phyloP scores from a whole-genome alignment of 2,888 invertebrate species.

The Ganaspis brasiliensis region DNA sequence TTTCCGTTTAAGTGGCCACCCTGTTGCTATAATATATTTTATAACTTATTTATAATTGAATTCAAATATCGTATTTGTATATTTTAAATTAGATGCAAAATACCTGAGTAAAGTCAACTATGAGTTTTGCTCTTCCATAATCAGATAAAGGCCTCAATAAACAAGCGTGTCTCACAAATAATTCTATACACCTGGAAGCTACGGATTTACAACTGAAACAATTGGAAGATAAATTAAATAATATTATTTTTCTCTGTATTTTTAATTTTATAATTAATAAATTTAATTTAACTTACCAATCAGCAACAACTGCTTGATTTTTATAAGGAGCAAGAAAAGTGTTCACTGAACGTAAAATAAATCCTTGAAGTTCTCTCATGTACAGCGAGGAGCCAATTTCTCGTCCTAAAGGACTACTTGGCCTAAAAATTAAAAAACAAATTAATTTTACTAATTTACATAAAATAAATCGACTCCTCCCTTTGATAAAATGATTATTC shows the following conservation, averaged over 20 bases:
- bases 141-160: conserved; percentile 90
- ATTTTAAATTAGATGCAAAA: neutral
- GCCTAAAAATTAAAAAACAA: conserved; percentile 73
- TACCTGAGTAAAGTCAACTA: conserved; percentile 85
- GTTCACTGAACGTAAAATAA: conserved; percentile 87
- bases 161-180: conserved; percentile 93
- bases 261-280: conserved; percentile 68
- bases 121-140: conserved; percentile 90
- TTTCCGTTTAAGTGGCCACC: no score
- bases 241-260: conserved; percentile 81
- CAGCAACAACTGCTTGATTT: conserved; percentile 84
- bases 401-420: conserved; percentile 71
- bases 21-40: no score
- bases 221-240: conserved; percentile 55
- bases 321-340: conserved; percentile 87
- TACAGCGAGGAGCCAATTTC: conserved; percentile 87
- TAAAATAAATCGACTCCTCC: no score
- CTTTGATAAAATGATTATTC: no score
- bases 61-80: no score
- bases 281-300: conserved; percentile 81
- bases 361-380: conserved; percentile 95
- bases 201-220: conserved; percentile 87
- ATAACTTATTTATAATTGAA: no score
- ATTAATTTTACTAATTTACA: no score
- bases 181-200: conserved; percentile 89